These are phyloP conservation scores for Nomada ferruginata DNA, from an alignment of 2,888 invertebrate species.

Conservation along the genomic window DNA sequence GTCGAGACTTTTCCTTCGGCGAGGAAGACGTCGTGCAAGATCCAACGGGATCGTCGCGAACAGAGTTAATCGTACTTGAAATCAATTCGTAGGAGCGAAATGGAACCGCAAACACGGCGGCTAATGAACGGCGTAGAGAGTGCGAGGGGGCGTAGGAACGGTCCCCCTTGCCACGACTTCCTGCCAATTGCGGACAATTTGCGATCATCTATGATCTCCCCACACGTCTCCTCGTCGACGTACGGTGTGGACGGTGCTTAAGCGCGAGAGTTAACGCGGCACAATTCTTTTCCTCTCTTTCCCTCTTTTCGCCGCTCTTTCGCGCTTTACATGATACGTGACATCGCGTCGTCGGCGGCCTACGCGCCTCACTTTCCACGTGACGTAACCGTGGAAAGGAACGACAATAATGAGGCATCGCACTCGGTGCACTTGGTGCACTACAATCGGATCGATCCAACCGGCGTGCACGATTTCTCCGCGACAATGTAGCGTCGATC, in stretches of 20 bases:
- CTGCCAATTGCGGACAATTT: constrained; percentile 84
- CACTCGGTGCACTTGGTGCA: too few species aligned
- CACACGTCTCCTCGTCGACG: constrained; percentile 70
- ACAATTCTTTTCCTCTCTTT: constrained; percentile 54
- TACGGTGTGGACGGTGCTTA: constrained; percentile 66
- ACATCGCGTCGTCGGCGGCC: constrained; percentile 62
- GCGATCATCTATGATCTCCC: constrained; percentile 83
- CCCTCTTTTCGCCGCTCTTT: constrained; percentile 10
- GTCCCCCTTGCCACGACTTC: constrained; percentile 81
- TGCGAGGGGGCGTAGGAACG: constrained; percentile 77
- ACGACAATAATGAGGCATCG: background rate
- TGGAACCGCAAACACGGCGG: constrained; percentile 66
- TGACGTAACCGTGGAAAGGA: constrained; percentile 68
- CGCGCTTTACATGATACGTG: constrained; percentile 33
- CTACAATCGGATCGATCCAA: too few species aligned
- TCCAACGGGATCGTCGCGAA: background rate
- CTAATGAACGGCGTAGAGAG: constrained; percentile 76
- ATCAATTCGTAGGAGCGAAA: constrained; percentile 71
- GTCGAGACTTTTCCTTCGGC: background rate
- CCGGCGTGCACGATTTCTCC: too few species aligned
- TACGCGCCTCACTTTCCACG: constrained; percentile 69
- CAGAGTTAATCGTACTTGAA: constrained; percentile 62
- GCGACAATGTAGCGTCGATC: too few species aligned
- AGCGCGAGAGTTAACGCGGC: constrained; percentile 75
- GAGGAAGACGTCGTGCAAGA: background rate